A percentile compares a stretch with the other conserved stretches of the same genome.
Evolutionary conservation across 2,797 vertebrate genomes (phyloP).

Genomic region (Agapornis canus): DNA sequence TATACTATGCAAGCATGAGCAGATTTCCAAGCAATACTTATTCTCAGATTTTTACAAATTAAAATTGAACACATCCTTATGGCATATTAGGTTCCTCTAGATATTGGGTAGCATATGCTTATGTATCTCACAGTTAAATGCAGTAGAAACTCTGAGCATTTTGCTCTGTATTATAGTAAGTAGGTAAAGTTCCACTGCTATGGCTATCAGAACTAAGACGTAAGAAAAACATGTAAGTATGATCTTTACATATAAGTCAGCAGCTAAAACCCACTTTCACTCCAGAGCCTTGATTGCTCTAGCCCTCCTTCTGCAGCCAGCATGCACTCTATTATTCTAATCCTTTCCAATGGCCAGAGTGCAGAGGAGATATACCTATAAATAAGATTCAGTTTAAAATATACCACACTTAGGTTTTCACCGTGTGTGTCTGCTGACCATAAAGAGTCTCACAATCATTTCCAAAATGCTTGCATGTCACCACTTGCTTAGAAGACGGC

Average conservation of each 20-base stretch:
- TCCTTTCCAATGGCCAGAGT: neutral
- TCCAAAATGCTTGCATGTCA: neutral
- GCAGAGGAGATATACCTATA: neutral
- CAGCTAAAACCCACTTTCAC: neutral
- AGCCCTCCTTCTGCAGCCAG: neutral
- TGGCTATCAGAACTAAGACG: neutral
- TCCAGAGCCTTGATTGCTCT: neutral
- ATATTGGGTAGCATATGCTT: neutral
- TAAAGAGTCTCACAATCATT: neutral
- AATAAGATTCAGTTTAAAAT: neutral
- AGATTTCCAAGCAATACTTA: neutral
- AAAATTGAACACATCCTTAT: neutral
- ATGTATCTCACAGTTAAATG: neutral
- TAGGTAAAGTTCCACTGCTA: neutral
- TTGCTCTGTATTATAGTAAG: neutral
- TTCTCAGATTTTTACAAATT: neutral
- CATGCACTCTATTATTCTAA: neutral
- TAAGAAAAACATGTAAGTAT: neutral
- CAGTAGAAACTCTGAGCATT: neutral
- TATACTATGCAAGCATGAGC: neutral
- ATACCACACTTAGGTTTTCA: neutral
- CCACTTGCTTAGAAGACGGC: neutral
- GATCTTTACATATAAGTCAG: neutral
- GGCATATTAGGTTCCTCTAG: neutral
- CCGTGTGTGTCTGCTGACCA: neutral